A percentile compares a stretch with the other conserved stretches of the same genome.
These are phyloP conservation scores for Drosophila persimilis DNA, from an alignment of 1,140 invertebrate species.

Conservation along the genomic window DNA sequence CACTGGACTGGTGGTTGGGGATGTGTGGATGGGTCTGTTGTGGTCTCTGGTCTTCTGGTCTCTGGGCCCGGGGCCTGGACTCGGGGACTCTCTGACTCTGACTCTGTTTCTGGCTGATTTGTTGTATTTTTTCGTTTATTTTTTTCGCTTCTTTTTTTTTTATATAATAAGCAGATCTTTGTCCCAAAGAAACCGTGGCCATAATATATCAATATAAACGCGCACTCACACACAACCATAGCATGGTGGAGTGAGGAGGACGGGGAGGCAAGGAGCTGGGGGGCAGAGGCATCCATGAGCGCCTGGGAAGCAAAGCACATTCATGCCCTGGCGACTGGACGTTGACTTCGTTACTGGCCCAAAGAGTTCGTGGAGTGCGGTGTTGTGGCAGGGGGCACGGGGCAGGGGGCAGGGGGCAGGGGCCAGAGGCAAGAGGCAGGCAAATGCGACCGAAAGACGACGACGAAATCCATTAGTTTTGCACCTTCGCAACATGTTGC, in stretches of 20 bases:
- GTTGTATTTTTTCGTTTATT: conserved; percentile 64
- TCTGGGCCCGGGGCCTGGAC: conserved; percentile 18
- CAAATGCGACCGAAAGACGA: conserved; percentile 63
- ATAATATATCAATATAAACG: conserved; percentile 82
- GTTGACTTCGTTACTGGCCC: conserved; percentile 52
- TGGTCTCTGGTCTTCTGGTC: conserved; percentile 39
- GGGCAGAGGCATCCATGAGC: conserved; percentile 50
- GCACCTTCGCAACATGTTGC: conserved; percentile 80
- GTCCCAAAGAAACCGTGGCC: conserved; percentile 82
- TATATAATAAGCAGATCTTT: conserved; percentile 83
- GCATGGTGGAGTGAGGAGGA: neutral
- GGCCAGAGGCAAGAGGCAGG: conserved; percentile 25
- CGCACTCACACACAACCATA: conserved; percentile 49
- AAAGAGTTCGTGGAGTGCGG: neutral
- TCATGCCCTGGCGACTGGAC: conserved; percentile 63
- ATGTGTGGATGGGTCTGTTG: conserved; percentile 62
- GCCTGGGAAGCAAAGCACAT: conserved; percentile 80
- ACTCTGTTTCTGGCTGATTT: conserved; percentile 56
- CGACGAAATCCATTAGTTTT: conserved; percentile 81
- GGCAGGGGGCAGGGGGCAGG: neutral
- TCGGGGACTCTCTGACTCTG: conserved; percentile 34
- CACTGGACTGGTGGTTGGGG: conserved; percentile 12
- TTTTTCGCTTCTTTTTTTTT: conserved; percentile 55
- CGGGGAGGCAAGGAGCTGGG: neutral
- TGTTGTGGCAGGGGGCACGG: neutral